Evolutionary conservation across 1,140 invertebrate genomes (phyloP), one percentile per base, ranked within the genome.

Genomic region (Tyrophagus putrescentiae): DNA sequence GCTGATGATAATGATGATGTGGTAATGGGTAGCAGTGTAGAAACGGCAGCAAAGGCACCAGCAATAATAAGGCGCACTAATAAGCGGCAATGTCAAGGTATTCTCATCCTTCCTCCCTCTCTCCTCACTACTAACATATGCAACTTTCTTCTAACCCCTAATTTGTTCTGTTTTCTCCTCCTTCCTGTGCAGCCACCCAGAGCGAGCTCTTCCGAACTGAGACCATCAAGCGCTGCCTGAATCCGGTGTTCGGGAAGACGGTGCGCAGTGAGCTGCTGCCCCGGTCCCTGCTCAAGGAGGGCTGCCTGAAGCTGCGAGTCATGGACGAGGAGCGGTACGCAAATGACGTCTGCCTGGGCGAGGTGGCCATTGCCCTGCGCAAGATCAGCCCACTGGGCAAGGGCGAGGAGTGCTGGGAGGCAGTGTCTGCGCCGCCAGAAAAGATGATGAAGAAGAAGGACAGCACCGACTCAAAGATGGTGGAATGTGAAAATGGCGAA

Each of bases 271-370:
- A 25, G 21, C 61, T 63, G 29, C 54, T 69, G n/a, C 58, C 60
- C 27, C 62, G 61, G 56, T 29, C 41, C 16, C 58, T 69, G 42
- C 27, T 69, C 3, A 66, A 65, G 44, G 65, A 69, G 11, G 61
- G 56, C 23, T 23, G 34, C 16, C 27, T 69, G 9, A 62, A 61
- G 56, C 60, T 69, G 18, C 44, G 59, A 28, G 60, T 64, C 1
- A 64, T 64, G 28, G 67, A 69, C 45, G 64, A 64, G n/a, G 67
- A 69, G 58, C 65, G 67, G 50, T 62, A 67, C 56, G 67, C 65
- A 5, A 69, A 69, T 61, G 67, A 69, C 36, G 59, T 60, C n/a
- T 63, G 62, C 34, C 33, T 69, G 11, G 68, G 67, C 31, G 64
- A 69, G 60, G 33, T 65, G 16, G 60, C 28, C 9, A 34, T 67